Percentiles rank a stretch among this genome's conserved stretches.
Evolutionary conservation across 2,113 vertebrate species (phyloP).

Genomic region (Nothoprocta pentlandii): DNA sequence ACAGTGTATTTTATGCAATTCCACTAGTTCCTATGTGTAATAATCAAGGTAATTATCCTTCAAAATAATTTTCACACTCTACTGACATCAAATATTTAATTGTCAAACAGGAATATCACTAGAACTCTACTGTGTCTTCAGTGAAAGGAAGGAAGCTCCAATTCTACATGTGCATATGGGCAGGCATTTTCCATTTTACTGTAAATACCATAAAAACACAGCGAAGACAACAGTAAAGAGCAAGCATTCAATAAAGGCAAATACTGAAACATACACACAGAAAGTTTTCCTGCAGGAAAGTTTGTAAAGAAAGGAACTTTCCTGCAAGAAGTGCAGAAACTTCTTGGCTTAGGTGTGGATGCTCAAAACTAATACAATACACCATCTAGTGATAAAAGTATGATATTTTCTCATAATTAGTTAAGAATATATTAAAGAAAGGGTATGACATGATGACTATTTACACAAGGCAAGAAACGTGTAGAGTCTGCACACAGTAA

Average conservation of each 20-base stretch:
- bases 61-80: background rate
- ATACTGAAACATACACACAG: background rate
- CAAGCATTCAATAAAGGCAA: background rate
- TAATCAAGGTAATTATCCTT: background rate
- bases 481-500: background rate
- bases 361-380: background rate
- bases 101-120: background rate
- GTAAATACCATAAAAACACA: background rate
- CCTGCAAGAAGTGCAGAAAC: background rate
- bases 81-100: background rate
- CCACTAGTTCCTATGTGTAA: background rate
- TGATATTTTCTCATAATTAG: background rate
- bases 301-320: background rate
- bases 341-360: background rate
- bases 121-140: background rate
- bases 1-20: background rate
- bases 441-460: background rate
- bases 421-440: background rate
- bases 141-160: background rate
- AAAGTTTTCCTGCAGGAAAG: background rate
- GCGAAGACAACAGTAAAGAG: background rate
- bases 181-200: background rate
- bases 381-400: constrained; percentile 32
- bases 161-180: background rate
- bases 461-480: background rate